phyloP scores from a whole-genome alignment of 2,888 invertebrate species.

The Autographa pulchrina region DNA sequence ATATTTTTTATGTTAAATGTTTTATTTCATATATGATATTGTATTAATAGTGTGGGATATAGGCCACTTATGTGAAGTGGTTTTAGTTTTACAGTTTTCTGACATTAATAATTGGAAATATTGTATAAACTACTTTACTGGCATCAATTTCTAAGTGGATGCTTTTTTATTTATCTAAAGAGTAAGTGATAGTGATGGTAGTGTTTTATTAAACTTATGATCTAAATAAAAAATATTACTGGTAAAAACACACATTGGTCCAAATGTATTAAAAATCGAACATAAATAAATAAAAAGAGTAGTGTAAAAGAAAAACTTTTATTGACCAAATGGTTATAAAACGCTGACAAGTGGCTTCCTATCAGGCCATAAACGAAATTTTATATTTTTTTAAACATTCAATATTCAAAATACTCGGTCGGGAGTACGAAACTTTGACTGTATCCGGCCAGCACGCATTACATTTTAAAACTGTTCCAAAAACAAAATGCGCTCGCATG shows the following conservation, averaged over 20 bases:
- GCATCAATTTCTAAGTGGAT: no score
- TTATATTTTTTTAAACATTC: conserved; percentile 1
- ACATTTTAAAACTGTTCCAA: not conserved
- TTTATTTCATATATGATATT: conserved; percentile 15
- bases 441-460: not conserved
- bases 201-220: no score
- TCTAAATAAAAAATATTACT: no score
- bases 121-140: no score
- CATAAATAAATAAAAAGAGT: not conserved
- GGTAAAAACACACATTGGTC: no score
- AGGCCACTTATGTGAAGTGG: not conserved
- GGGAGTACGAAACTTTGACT: not conserved
- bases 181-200: no score
- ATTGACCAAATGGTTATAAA: not conserved
- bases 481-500: not conserved
- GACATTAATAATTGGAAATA: no score
- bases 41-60: not conserved
- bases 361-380: conserved; percentile 4
- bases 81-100: no score
- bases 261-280: not conserved
- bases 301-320: not conserved
- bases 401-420: conserved; percentile 2
- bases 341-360: conserved; percentile 4
- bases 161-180: no score
- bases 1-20: conserved; percentile 26